phyloP scores from a whole-genome alignment of 2,888 invertebrate genomes.

The Ectobius pallidus region DNA sequence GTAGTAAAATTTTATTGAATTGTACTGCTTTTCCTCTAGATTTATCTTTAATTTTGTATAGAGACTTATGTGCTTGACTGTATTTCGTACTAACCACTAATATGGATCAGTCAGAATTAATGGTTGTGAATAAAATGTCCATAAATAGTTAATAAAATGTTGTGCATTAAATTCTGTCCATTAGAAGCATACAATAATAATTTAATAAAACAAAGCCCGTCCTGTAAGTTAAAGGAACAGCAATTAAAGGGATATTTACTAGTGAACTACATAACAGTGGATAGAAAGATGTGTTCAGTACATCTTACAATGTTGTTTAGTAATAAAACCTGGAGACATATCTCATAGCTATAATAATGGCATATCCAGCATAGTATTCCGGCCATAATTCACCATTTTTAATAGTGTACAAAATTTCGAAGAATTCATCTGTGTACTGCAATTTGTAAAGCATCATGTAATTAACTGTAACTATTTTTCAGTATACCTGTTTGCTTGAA shows the following conservation, averaged over 20 bases:
- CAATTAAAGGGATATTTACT: background rate
- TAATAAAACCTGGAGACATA: background rate
- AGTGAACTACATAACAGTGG: background rate
- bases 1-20: too few species aligned
- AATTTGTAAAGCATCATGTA: background rate
- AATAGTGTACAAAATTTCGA: background rate
- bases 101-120: too few species aligned
- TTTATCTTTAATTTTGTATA: too few species aligned
- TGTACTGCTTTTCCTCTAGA: too few species aligned
- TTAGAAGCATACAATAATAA: background rate
- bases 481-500: background rate
- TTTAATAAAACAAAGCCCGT: background rate
- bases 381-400: slow-evolving; percentile 10
- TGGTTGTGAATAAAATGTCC: slow-evolving; percentile 9
- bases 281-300: background rate
- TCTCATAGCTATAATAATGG: background rate
- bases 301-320: background rate
- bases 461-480: slow-evolving; percentile 15
- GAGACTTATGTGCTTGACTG: too few species aligned
- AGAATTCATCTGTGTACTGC: slow-evolving; percentile 14
- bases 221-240: background rate
- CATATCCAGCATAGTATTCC: slow-evolving; percentile 19
- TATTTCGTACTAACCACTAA: too few species aligned
- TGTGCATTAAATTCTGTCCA: slow-evolving; percentile 22
- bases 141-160: background rate